These are phyloP conservation scores for Odobenus rosmarus DNA, from an alignment of 2,113 vertebrate genomes.

Conservation along the genomic window DNA sequence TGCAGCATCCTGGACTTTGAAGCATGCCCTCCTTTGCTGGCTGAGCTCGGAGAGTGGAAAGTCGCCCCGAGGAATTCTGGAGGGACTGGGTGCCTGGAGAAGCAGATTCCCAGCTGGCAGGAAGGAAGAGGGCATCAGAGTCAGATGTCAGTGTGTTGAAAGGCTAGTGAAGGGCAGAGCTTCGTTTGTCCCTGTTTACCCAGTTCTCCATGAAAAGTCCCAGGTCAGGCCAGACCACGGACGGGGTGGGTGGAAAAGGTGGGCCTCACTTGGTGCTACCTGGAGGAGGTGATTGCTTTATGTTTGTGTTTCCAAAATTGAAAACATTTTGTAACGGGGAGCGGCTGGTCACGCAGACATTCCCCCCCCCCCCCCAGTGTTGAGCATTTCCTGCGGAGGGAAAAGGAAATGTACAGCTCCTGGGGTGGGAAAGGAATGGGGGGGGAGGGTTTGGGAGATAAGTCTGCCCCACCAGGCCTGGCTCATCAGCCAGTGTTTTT, in stretches of 20 bases:
- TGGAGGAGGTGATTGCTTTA: not conserved
- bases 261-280: not conserved
- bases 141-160: not conserved
- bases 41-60: not conserved
- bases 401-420: not conserved
- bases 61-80: not conserved
- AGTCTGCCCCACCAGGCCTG: not conserved
- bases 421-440: not conserved
- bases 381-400: constrained; percentile 48
- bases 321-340: not conserved
- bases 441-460: not conserved
- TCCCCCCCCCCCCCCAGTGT: not conserved
- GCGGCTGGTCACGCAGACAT: not conserved
- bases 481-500: constrained; percentile 48
- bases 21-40: not conserved
- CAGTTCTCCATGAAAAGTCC: not conserved
- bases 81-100: not conserved
- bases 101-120: not conserved
- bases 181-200: not conserved
- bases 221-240: not conserved
- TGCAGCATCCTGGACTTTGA: rapidly evolving
- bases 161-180: not conserved
- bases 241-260: not conserved
- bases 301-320: not conserved
- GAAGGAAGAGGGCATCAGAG: not conserved